A percentile compares a stretch with the other conserved stretches of the same genome.
Evolutionary conservation across 2,797 vertebrate species (phyloP).

Genomic region (Catharus ustulatus): DNA sequence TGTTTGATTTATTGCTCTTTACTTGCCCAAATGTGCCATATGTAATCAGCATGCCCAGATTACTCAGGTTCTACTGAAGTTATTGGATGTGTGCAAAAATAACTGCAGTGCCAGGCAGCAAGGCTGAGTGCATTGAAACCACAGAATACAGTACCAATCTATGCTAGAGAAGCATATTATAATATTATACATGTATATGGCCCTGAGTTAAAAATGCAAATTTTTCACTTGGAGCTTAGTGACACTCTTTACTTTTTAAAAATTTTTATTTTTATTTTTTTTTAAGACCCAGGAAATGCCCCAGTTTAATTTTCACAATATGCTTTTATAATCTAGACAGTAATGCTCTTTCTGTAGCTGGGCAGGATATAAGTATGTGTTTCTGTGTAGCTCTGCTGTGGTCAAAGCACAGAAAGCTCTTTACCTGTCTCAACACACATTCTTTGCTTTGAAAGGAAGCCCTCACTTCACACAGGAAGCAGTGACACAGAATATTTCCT

Average conservation of each 20-base stretch:
- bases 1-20: background rate
- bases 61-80: background rate
- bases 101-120: background rate
- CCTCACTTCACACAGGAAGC: background rate
- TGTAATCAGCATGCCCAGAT: background rate
- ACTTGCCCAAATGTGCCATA: background rate
- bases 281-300: background rate
- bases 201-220: background rate
- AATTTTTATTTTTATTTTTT: background rate
- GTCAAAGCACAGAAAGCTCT: background rate
- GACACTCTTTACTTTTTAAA: background rate
- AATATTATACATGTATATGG: background rate
- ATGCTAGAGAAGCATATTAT: background rate
- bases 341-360: background rate
- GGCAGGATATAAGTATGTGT: background rate
- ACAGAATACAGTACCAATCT: background rate
- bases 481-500: background rate
- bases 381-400: background rate
- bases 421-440: background rate
- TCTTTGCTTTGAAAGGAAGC: background rate
- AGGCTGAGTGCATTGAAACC: background rate
- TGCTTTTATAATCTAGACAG: background rate
- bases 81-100: background rate
- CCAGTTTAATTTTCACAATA: background rate
- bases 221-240: background rate